Evolutionary conservation across 2,797 vertebrate species (phyloP), one percentile per base, ranked within the genome.

Genomic region (Karalla daura): DNA sequence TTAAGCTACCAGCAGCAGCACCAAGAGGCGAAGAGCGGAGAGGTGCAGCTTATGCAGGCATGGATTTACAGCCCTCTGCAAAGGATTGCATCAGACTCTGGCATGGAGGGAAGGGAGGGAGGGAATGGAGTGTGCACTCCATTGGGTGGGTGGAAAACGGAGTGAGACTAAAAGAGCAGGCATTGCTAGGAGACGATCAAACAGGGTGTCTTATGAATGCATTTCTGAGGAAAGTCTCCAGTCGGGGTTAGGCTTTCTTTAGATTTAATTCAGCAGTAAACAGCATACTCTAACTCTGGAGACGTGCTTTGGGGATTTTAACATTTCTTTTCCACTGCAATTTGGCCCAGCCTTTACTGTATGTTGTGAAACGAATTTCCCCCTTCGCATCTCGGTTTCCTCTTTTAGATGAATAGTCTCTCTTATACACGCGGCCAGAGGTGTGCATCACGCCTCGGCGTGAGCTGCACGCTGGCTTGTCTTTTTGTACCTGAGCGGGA

Each of bases 21-120:
- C 80, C 43, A 51, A 77, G 76, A 83, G 77, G 70, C 62, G 39
- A 52, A 73, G 54, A 74, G 70, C 68, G 72, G 63, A 76, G 82
- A 88, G 79, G 69, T 80, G 63, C 62, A 58, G 83, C 74, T 87
- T 80, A 86, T 83, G 78, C 84, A 85, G 88, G 78, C 88, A 79
- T 90, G 82, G 88, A 91, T 94, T 93, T 94, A 93, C 93, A 94
- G 89, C 89, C 85, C 90, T 93, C 88, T 88, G 89, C 88, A 92
- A 89, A 89, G 88, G 92, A 94, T 95, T 95, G 94, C 93, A 94
- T 95, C 93, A 94, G 94, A 93, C 90, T 88, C 78, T 88, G 84
- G 79, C 83, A 86, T 75, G 76, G 84, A 85, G 82, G n/a, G 84
- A 45, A 84, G 80, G 79, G 76, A 70, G 54, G 71, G 74, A 76